These are phyloP conservation scores for Chaunax sp. DNA, from an alignment of 2,797 vertebrate genomes.

Conservation along the genomic window DNA sequence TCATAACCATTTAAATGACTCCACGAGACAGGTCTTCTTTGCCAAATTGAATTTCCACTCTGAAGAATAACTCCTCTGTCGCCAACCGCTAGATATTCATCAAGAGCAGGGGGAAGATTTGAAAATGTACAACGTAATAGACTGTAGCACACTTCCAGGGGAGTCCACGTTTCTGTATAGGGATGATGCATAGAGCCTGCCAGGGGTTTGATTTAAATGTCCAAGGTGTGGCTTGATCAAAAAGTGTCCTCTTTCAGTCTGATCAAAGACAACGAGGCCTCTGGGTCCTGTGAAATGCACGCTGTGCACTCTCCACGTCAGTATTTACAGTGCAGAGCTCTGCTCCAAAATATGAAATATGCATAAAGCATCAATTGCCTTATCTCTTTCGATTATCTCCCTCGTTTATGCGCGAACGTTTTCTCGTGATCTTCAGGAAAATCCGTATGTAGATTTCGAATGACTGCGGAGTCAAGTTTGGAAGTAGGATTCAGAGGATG, in stretches of 20 bases:
- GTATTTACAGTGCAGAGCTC: conserved; percentile 64
- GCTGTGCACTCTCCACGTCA: conserved; percentile 44
- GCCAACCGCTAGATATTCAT: conserved; percentile 49
- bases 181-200: conserved; percentile 50
- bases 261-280: conserved; percentile 67
- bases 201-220: conserved; percentile 68
- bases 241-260: conserved; percentile 59
- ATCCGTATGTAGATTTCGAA: conserved; percentile 47
- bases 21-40: conserved; percentile 44
- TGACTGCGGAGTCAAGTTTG: conserved; percentile 33
- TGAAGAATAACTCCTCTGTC: conserved; percentile 31
- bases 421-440: conserved; percentile 28
- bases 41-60: conserved; percentile 65
- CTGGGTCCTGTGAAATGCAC: conserved; percentile 49
- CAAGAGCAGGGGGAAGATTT: conserved; percentile 29
- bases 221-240: conserved; percentile 59
- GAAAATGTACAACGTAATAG: conserved; percentile 46
- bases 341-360: conserved; percentile 68
- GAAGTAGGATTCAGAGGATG: conserved; percentile 14
- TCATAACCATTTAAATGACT: conserved; percentile 54
- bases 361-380: conserved; percentile 58
- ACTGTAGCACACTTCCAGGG: conserved; percentile 36
- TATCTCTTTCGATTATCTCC: conserved; percentile 48
- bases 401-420: conserved; percentile 43
- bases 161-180: conserved; percentile 42